A percentile compares a stretch with the other conserved stretches of the same genome.
Conservation (phyloP, 1,140 invertebrate genomes). For the Danaus plexippus region DNA sequence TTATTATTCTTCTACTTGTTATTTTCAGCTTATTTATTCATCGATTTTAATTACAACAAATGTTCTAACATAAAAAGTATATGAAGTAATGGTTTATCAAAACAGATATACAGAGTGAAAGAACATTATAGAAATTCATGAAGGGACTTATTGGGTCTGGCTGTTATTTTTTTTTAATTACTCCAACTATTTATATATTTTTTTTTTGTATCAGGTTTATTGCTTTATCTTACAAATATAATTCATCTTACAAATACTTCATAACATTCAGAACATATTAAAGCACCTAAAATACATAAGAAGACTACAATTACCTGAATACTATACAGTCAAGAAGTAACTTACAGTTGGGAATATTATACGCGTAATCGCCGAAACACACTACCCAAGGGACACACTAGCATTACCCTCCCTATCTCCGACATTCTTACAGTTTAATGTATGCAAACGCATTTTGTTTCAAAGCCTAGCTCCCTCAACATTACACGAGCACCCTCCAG, state of each 20-base stretch:
- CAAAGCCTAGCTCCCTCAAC: conserved; percentile 65
- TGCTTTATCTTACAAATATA: conserved; percentile 40
- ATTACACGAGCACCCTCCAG: conserved; percentile 54
- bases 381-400: conserved; percentile 45
- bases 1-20: no score
- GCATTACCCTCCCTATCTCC: conserved; percentile 60
- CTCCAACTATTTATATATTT: conserved; percentile 38
- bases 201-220: conserved; percentile 31
- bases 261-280: conserved; percentile 51
- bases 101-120: no score
- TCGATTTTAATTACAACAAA: no score
- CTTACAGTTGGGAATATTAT: conserved; percentile 56
- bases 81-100: no score
- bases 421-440: conserved; percentile 70
- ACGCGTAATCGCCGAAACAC: conserved; percentile 68
- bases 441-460: conserved; percentile 72
- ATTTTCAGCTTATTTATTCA: no score
- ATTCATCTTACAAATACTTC: conserved; percentile 67
- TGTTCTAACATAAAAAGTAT: no score
- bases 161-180: conserved; percentile 24
- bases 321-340: conserved; percentile 59
- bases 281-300: conserved; percentile 52
- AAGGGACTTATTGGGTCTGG: conserved; percentile 11
- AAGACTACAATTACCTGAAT: conserved; percentile 60
- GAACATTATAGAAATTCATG: conserved; percentile 11